phyloP scores from a whole-genome alignment of 2,113 vertebrate genomes.

The Oreochromis aureus region DNA sequence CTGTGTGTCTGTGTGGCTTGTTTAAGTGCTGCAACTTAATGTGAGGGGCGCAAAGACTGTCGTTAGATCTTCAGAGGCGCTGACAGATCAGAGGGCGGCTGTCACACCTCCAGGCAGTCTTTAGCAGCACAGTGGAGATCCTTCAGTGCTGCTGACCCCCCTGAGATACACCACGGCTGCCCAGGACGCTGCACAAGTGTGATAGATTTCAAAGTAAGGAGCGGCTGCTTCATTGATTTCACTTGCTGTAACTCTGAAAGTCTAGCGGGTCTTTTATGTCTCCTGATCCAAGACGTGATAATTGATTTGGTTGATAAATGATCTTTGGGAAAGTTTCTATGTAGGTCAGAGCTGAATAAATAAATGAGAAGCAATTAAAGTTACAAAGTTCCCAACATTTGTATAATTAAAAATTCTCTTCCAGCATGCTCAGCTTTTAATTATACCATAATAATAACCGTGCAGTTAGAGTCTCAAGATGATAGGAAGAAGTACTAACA shows the following conservation, averaged over 20 bases:
- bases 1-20: conserved; percentile 22
- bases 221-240: conserved; percentile 25
- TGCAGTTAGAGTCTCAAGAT: background rate
- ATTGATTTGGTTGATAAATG: conserved; percentile 37
- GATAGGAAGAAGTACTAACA: background rate
- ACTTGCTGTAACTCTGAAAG: conserved; percentile 11
- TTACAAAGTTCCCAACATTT: conserved; percentile 4
- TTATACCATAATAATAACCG: background rate
- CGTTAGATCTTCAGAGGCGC: conserved; percentile 62
- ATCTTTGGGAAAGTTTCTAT: conserved; percentile 32
- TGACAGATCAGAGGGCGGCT: conserved; percentile 56
- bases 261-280: conserved; percentile 1
- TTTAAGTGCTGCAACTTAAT: conserved; percentile 48
- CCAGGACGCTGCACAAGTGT: conserved; percentile 10
- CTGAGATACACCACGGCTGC: conserved; percentile 24
- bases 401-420: conserved; percentile 21
- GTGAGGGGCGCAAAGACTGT: conserved; percentile 14
- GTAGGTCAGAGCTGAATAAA: conserved; percentile 38
- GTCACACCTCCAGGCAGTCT: conserved; percentile 54
- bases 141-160: conserved; percentile 45
- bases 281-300: background rate
- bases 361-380: conserved; percentile 18
- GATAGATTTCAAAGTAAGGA: conserved; percentile 30
- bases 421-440: conserved; percentile 10
- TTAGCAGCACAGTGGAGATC: conserved; percentile 17